Base-by-base conservation (phyloP, 2,888 invertebrate genomes). In the Quadroppia sp. region DNA sequence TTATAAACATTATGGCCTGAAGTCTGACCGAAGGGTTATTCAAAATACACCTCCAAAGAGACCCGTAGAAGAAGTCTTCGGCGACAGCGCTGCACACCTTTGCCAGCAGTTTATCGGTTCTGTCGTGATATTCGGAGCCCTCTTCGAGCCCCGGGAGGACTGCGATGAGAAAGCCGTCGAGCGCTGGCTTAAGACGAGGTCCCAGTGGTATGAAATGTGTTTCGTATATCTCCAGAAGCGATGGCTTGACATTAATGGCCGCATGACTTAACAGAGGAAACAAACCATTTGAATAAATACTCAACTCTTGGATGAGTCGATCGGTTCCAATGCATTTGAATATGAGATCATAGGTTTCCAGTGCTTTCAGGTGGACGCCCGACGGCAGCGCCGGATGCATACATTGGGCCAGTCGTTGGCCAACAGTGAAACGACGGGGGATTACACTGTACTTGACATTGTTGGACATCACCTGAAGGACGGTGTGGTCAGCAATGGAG, bases 311-410 rank as follows among this genome's bases (percentile, higher is more conserved):
- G 72, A 90, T 89, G 75, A 92, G 85, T 23, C 82, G 85, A 81
- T 89, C 88, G 70, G 90, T 89, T 75, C 92, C 92, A 84, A 94
- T 91, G 80, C 90, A 90, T 81, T 89, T 89, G 84, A 94, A 94
- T 81, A 94, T 91, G 32, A 76, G 71, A 81, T 91, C 91, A 82
- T 94, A 94, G 0, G 92, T 92, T 84, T 94, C 94, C 78, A 94
- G 83, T 28, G 93, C 92, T 83, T 93, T 94, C 76, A 94, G 84
- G 83, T 94, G 94, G 32, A 94, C 94, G 45, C 94, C 94, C 73
- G 91, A 90, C 28, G 94, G 94, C 77, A 94, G 84, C 23, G 91
- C 91, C 45, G 94, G 94, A 84, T 95, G 94, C 87, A 94, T 90
- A 82, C 94, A 95, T 86, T 94, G 94, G 67, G 94, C 91, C 77